Evolutionary conservation across 1,140 invertebrate genomes (phyloP).

Genomic region (Conus ventricosus): DNA sequence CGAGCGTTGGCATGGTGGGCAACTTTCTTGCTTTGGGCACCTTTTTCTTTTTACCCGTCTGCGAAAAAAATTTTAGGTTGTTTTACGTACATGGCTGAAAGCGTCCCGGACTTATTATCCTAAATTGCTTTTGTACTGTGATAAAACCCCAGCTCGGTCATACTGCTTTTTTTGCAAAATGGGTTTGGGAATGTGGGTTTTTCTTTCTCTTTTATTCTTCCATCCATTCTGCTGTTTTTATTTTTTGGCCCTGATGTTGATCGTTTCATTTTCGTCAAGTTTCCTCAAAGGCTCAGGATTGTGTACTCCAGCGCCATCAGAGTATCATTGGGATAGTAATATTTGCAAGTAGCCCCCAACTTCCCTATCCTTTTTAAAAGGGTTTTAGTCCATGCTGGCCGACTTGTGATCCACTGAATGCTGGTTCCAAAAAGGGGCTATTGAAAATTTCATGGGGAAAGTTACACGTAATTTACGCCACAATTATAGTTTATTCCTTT

Average conservation of each 20-base stretch:
- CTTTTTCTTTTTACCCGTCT: slow-evolving; percentile 53
- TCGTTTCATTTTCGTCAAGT: slow-evolving; percentile 54
- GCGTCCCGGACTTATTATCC: slow-evolving; percentile 53
- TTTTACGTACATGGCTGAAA: too few species aligned
- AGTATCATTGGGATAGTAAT: slow-evolving; percentile 38
- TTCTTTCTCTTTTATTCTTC: slow-evolving; percentile 52
- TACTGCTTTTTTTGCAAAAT: neutral
- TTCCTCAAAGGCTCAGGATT: slow-evolving; percentile 50
- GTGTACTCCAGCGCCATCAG: slow-evolving; percentile 32
- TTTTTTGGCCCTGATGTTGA: slow-evolving; percentile 63
- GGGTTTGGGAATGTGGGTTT: slow-evolving; percentile 38
- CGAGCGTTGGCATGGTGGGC: too few species aligned
- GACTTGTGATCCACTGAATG: neutral
- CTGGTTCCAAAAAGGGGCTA: neutral
- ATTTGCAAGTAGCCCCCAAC: slow-evolving; percentile 30
- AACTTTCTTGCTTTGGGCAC: slow-evolving; percentile 53
- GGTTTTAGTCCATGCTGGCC: neutral
- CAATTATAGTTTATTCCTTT: too few species aligned
- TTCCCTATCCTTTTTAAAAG: slow-evolving; percentile 30
- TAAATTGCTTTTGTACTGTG: slow-evolving; percentile 37
- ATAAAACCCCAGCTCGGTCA: neutral
- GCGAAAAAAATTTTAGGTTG: too few species aligned
- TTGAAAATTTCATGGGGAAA: slow-evolving; percentile 19
- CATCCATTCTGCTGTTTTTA: slow-evolving; percentile 54
- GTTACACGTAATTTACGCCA: neutral